Evolutionary conservation across 2,113 vertebrate species (phyloP), one percentile per base, ranked within the genome.

Genomic region (Pampusana beccarii): DNA sequence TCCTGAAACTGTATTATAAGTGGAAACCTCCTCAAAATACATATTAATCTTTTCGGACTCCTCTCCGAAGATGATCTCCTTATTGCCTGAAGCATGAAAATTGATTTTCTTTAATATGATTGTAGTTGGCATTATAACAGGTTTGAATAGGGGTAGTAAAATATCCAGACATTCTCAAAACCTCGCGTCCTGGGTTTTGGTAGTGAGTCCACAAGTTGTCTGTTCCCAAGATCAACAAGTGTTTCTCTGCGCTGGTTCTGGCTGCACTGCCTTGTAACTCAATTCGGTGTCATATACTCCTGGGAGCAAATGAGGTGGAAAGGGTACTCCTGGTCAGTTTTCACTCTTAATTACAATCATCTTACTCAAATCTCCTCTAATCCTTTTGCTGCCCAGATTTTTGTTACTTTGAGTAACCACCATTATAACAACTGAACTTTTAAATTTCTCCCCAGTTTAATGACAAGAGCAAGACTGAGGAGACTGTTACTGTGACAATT

Each of bases 31-130:
- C 70, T 64, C 38, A 80, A 95, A 96, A 94, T 94, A 69, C 0
- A 1, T 80, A 74, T 86, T 90, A 85, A 86, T 90, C 58, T 87
- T 61, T 80, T 56, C 44, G 82, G 46, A 83, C 33, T 94, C 33
- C 62, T 56, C 48, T 92, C 79, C 85, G 71, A 82, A 72, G 84
- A 46, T 83, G 71, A 90, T 91, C 58, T 90, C 58, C 60, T 80
- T 87, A 62, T 92, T 88, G 71, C 93, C 81, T 80, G 87, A 65
- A 87, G 89, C 86, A 67, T 79, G 80, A 89, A 91, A 95, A 91
- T 85, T 87, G 54, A 73, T 95, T 93, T 90, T 80, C 83, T 86
- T 88, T 94, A 94, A 82, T 79, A 62, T 80, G 62, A 80, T 80
- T 96, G 92, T 82, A 91, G 73, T 93, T 95, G 89, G 91, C 44